These are phyloP conservation scores for Thamnophis elegans DNA, from an alignment of 2,797 vertebrate genomes.

Conservation along the genomic window DNA sequence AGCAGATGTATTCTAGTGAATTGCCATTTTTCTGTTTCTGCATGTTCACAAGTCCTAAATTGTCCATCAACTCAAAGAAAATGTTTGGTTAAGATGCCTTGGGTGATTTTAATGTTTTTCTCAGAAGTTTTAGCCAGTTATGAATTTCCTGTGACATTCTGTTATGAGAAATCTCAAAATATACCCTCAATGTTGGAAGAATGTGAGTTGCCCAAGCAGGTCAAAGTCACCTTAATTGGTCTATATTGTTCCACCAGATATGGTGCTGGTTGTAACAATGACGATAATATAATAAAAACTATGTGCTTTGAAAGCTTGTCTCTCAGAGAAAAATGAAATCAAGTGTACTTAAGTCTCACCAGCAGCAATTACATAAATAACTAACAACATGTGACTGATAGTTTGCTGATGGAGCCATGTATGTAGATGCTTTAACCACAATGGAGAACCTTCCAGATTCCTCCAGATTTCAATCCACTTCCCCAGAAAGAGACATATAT, in stretches of 20 bases:
- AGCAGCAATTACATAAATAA: not conserved
- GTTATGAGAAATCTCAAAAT: not conserved
- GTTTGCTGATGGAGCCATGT: not conserved
- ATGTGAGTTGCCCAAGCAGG: not conserved
- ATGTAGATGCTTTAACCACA: no score
- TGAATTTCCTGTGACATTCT: not conserved
- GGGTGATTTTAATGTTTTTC: not conserved
- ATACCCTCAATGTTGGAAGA: not conserved
- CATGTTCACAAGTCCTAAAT: not conserved
- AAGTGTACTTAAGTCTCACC: not conserved
- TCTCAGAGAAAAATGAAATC: not conserved
- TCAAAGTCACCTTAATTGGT: not conserved
- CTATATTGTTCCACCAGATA: not conserved
- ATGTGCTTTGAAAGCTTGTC: not conserved
- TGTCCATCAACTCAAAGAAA: not conserved
- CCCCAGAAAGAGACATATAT: not conserved
- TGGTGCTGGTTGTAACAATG: not conserved
- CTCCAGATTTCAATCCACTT: not conserved
- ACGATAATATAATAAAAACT: not conserved
- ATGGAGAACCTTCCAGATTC: not conserved
- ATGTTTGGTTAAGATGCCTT: not conserved
- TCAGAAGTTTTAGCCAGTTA: not conserved
- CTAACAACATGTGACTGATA: not conserved
- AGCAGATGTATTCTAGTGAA: not conserved
- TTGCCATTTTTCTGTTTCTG: not conserved